Base-by-base conservation (phyloP, 2,888 invertebrate species). In the Tuta absoluta region DNA sequence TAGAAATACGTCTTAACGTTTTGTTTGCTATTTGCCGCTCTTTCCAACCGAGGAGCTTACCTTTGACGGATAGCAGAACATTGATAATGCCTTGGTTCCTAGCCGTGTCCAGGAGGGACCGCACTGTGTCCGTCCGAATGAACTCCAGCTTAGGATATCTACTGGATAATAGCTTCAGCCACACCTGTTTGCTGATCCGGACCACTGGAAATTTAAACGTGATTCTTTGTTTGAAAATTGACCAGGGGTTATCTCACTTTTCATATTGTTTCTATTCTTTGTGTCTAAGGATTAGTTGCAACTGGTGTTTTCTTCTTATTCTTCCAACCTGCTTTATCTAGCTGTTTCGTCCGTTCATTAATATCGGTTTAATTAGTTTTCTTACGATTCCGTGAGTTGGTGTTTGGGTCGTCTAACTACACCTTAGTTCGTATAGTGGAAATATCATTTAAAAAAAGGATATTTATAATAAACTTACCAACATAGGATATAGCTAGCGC, bases 71-170 rank as follows among this genome's bases (percentile, higher is more conserved):
- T 1, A 95, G 89, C 24, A 96, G 83, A 1, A 95, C 94, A 68
- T 95, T 94, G 68, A 95, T 93, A 67, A 95, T 94, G 11, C 95
- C 95, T 72, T 95, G 95, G 78, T 95, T 95, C 66, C 95, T 88
- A 63, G 93, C 93, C 0, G 95, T 95, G 75, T 96, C 95, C 61
- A 95, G 92, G 2, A 95, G 83, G 0, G 95, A 94, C 5, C 95
- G 92, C 38, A 95, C 90, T 45, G 94, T 94, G 72, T 93, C 93
- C 0, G 92, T 92, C 67, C 86, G 88, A 49, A 94, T 93, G 73
- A 94, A 93, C 69, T 93, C 93, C 64, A 94, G 75, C n/a, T 88
- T 83, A 0, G 94, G 93, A 73, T 93, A 94, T 68, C 92, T 87
- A 70, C 92, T 92, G 17, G 93, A 92, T 21, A 94, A 79, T 38